These are phyloP conservation scores for Ophonus ardosiacus DNA, from an alignment of 2,888 invertebrate species.

Conservation along the genomic window DNA sequence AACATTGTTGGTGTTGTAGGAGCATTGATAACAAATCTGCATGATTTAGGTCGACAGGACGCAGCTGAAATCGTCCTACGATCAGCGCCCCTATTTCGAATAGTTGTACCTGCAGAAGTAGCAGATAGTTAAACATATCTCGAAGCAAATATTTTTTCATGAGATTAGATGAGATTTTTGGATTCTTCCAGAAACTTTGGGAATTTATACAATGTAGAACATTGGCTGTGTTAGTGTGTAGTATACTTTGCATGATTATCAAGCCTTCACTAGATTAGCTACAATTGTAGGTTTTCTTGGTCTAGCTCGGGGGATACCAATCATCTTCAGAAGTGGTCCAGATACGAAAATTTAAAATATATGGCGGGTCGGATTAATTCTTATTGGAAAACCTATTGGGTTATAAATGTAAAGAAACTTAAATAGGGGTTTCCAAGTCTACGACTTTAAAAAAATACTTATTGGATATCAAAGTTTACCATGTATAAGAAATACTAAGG, in stretches of 20 bases:
- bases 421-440: no score
- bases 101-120: conserved; percentile 57
- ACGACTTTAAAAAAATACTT: no score
- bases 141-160: conserved; percentile 41
- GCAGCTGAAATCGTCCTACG: conserved; percentile 79
- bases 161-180: conserved; percentile 36
- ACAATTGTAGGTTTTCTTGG: conserved; percentile 32
- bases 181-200: conserved; percentile 5
- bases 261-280: conserved; percentile 51
- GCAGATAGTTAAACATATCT: conserved; percentile 60
- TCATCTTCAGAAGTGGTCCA: no score
- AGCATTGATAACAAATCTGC: conserved; percentile 78
- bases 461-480: no score
- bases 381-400: no score
- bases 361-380: no score
- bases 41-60: conserved; percentile 80
- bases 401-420: no score
- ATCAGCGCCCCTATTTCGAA: conserved; percentile 76
- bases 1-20: conserved; percentile 72
- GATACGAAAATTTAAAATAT: no score
- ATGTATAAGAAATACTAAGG: no score
- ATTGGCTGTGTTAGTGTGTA: conserved; percentile 61
- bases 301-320: neutral
- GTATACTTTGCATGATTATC: conserved; percentile 47
- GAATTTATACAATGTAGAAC: conserved; percentile 56